Percentiles rank a stretch among this genome's conserved stretches.
phyloP scores from a whole-genome alignment of 2,888 invertebrate species.

The Toxonevra muliebris region DNA sequence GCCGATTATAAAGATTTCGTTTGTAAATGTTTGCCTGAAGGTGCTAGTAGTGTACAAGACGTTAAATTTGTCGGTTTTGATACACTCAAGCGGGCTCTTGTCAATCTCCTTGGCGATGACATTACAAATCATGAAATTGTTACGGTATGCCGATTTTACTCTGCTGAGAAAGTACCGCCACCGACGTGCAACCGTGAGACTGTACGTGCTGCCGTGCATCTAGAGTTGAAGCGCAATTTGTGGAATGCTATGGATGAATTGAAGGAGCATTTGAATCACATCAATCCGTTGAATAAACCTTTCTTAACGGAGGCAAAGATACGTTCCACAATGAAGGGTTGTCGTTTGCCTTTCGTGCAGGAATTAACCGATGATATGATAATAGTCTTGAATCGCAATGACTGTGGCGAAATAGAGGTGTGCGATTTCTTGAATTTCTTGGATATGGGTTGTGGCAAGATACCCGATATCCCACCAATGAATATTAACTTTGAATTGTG shows the following conservation, averaged over 20 bases:
- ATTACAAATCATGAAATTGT: slow-evolving; percentile 85
- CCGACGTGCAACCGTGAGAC: slow-evolving; percentile 63
- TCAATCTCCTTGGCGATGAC: slow-evolving; percentile 73
- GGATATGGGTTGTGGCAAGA: slow-evolving; percentile 69
- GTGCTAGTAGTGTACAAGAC: slow-evolving; percentile 40
- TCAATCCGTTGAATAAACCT: slow-evolving; percentile 70
- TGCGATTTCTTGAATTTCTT: slow-evolving; percentile 77
- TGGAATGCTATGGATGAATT: slow-evolving; percentile 77
- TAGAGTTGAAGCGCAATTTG: slow-evolving; percentile 75
- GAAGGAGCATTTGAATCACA: slow-evolving; percentile 69
- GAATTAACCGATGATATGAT: slow-evolving; percentile 77
- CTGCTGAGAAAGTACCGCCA: slow-evolving; percentile 69
- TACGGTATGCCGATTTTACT: slow-evolving; percentile 78
- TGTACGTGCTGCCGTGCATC: slow-evolving; percentile 74
- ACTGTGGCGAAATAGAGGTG: slow-evolving; percentile 72
- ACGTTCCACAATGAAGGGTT: slow-evolving; percentile 74
- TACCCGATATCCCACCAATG: slow-evolving; percentile 58
- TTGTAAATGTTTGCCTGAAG: slow-evolving; percentile 70
- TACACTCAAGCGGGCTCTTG: slow-evolving; percentile 69
- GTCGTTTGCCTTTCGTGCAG: slow-evolving; percentile 74
- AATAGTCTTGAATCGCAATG: slow-evolving; percentile 69
- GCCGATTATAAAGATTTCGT: slow-evolving; percentile 81
- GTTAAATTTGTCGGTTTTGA: slow-evolving; percentile 54
- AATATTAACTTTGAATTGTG: slow-evolving; percentile 63
- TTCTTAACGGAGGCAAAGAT: slow-evolving; percentile 70